Percentiles rank a stretch among this genome's conserved stretches.
These are phyloP conservation scores for Auanema freiburgensis DNA, from an alignment of 2,888 invertebrate genomes.

Conservation along the genomic window DNA sequence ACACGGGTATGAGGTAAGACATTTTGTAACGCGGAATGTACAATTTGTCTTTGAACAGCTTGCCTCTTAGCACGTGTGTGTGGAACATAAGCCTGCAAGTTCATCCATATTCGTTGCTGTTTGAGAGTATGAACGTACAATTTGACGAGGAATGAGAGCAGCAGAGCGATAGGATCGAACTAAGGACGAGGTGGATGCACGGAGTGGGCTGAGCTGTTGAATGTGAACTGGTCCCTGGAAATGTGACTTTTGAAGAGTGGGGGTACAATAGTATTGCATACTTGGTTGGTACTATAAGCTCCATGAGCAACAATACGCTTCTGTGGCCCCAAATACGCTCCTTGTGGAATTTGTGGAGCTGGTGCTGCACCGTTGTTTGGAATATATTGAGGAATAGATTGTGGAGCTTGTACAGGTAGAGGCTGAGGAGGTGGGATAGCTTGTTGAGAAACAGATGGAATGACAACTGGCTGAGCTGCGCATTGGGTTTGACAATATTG, in stretches of 20 bases:
- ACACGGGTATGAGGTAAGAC: not conserved
- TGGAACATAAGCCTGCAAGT: conserved; percentile 18
- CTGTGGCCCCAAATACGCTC: conserved; percentile 1
- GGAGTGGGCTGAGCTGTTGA: not conserved
- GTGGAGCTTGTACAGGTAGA: conserved; percentile 15
- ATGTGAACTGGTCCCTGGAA: not conserved
- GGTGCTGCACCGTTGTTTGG: conserved; percentile 21
- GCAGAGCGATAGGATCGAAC: too few relatives aligned
- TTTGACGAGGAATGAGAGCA: not conserved
- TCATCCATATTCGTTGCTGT: too few relatives aligned
- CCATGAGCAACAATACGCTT: not conserved
- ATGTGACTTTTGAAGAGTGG: conserved; percentile 26
- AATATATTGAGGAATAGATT: conserved; percentile 5
- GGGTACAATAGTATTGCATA: not conserved
- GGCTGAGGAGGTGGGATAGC: conserved; percentile 20
- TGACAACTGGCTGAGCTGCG: not conserved
- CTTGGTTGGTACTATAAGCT: conserved; percentile 12
- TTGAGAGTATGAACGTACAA: not conserved
- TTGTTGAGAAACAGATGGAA: conserved; percentile 3
- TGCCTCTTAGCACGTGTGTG: conserved; percentile 16
- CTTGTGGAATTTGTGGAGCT: conserved; percentile 36
- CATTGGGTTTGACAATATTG: conserved; percentile 32
- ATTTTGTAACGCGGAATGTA: not conserved
- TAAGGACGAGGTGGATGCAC: too few relatives aligned
- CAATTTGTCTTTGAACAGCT: conserved; percentile 18